Base-by-base conservation (phyloP, 2,113 vertebrate species). In the Xiphorhynchus elegans region DNA sequence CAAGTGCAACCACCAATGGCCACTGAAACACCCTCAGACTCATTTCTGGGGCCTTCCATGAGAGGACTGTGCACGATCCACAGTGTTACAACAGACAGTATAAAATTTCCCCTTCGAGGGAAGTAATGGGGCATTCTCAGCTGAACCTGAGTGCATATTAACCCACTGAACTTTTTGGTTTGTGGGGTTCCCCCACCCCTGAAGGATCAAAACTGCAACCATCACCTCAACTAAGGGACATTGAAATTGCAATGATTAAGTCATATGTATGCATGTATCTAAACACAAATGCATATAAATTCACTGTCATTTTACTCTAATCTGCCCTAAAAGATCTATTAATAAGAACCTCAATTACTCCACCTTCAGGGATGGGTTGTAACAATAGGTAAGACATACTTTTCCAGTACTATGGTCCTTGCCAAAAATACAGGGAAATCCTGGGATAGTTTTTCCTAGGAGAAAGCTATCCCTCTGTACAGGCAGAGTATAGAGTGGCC, bases 81-180 rank as follows among this genome's bases (percentile, higher is more conserved):
- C 21, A 62, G 16, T n/a, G 19, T 47, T 55, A 13, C 5, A 35
- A 25, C 29, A 49, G 24, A 24, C 23, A 55, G 16, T 35, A 13
- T 40, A 63, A 63, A 70, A 31, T 8, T 29, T 10, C 0, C 2
- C 4, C 8, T 4, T 19, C 24, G 10, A 6, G 16, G 7, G 2
- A 17, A 9, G 4, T 49, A 20, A 15, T 29, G 63, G 58, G 13
- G 25, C n/a, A n/a, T 49, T 55, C 12, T 7, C 28, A 3, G 29
- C 40, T 33, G 12, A 70, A 29, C 6, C 5, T 63, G 28, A 79
- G 13, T 1, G 2, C 9, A 13, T 29, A 29, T 47, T 75, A 35
- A 59, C 24, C 13, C 29, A 25, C 0, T 35, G 10, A 56, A 63
- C 7, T 55, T 16, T 50, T 25, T 55, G n/a, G 40, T 56, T 63